Base-by-base conservation (phyloP, 2,113 vertebrate species). In the Anarrhichthys ocellatus region DNA sequence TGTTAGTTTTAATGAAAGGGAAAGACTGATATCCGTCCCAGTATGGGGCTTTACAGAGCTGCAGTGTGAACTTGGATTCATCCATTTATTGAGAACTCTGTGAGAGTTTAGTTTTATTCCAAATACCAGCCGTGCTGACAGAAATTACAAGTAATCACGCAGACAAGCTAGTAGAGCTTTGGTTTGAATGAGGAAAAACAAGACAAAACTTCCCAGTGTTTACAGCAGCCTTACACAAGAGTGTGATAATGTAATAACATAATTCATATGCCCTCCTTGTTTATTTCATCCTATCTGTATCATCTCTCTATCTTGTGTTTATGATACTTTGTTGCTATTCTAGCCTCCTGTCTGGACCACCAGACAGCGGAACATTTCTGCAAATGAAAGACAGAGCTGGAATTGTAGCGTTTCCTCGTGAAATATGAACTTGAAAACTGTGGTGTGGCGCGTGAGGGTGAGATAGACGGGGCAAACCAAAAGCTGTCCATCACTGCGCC, bases 401-500 rank as follows among this genome's bases (percentile, higher is more conserved):
- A n/a, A 70, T 76, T 79, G 40, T 29, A 65, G 77, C 73, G 20
- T 83, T 82, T 76, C 15, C 78, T 80, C 82, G 58, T 83, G 75
- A 88, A 92, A 92, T 69, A 32, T 48, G 65, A 82, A 78, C 64
- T 42, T 54, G 50, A 66, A 3, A 65, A 46, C 67, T 63, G 69
- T 67, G 22, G 46, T 61, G 58, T 63, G 72, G 56, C 34, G 72
- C 40, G 42, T 46, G 40, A 29, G 72, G 48, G 22, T 34, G 59
- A 69, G 61, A 48, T n/a, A 46, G 69, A 81, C 52, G 13, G 46
- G 65, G 38, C 36, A 64, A 87, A 81, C 71, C 24, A 56, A 83
- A 84, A 78, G 52, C 74, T 77, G 70, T 88, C 82, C 58, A 69
- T 87, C 89, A 80, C 24, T 36, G 66, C 82, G 83, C 52, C 46